Evolutionary conservation across 2,113 vertebrate species (phyloP).

Genomic region (Noturus placidus): DNA sequence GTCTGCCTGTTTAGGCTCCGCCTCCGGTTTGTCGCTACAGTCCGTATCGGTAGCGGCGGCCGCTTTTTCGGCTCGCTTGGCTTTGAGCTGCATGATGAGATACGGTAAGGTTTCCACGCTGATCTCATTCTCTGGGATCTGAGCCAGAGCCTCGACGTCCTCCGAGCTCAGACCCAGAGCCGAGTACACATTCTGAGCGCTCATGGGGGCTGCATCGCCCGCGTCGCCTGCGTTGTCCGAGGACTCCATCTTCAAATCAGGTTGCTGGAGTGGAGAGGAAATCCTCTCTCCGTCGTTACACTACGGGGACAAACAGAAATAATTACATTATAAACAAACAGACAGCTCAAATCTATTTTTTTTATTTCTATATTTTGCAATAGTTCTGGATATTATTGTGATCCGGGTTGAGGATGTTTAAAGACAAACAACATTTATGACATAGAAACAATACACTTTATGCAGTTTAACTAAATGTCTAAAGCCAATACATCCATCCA

Average conservation of each 20-base stretch:
- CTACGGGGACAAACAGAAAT: neutral
- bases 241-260: conserved; percentile 40
- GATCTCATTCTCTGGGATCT: conserved; percentile 88
- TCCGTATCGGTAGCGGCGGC: conserved; percentile 20
- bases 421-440: neutral
- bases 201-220: conserved; percentile 68
- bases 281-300: neutral
- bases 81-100: conserved; percentile 88
- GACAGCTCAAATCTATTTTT: no score
- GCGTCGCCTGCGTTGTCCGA: neutral
- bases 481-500: neutral
- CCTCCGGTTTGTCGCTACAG: conserved; percentile 20
- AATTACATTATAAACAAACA: neutral
- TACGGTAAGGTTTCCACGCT: conserved; percentile 87
- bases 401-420: neutral
- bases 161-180: conserved; percentile 85
- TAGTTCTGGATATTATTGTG: neutral
- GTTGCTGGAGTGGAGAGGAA: neutral
- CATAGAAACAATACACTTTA: neutral
- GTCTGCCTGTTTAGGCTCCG: neutral
- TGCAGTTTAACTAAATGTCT: neutral
- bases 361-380: no score
- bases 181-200: conserved; percentile 84
- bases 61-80: conserved; percentile 68
- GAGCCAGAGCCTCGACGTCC: conserved; percentile 88